Evolutionary conservation across 2,113 vertebrate genomes (phyloP).

Genomic region (Mesembrinibis cayennensis): DNA sequence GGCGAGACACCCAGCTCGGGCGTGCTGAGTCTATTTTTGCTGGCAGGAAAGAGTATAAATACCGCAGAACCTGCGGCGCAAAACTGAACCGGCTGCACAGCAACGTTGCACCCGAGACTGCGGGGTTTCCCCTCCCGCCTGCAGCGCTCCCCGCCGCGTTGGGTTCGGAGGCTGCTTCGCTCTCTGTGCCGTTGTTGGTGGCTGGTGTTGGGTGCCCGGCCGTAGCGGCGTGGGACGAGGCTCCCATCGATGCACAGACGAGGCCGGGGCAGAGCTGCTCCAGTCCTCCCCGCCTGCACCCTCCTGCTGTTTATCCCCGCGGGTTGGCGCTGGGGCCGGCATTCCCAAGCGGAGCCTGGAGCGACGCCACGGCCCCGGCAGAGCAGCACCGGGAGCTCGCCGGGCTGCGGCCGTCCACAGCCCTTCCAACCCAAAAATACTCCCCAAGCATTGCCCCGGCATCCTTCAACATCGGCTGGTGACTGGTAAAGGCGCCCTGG

Average conservation of each 20-base stretch:
- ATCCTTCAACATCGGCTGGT: not conserved
- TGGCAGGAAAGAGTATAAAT: not conserved
- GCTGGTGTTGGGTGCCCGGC: not conserved
- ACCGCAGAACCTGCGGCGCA: not conserved
- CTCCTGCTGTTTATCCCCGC: rapidly evolving
- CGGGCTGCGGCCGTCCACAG: not conserved
- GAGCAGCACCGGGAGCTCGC: rapidly evolving
- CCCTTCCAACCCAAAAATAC: not conserved
- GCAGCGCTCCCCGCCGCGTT: rapidly evolving
- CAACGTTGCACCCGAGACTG: rapidly evolving
- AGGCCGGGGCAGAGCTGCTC: not conserved
- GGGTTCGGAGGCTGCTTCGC: not conserved
- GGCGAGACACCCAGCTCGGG: not conserved
- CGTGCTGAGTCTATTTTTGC: not conserved
- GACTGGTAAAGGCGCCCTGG: not conserved
- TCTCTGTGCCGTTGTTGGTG: not conserved
- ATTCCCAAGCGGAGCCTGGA: not conserved
- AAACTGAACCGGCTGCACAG: not conserved
- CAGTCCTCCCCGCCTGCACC: not conserved
- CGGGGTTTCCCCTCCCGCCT: not conserved
- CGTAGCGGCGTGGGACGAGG: not conserved
- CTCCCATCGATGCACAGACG: rapidly evolving
- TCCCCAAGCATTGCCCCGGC: not conserved
- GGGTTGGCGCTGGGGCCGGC: rapidly evolving
- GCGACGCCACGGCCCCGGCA: rapidly evolving